Base-by-base conservation (phyloP, 2,888 invertebrate species). In the Lasiommata megera region DNA sequence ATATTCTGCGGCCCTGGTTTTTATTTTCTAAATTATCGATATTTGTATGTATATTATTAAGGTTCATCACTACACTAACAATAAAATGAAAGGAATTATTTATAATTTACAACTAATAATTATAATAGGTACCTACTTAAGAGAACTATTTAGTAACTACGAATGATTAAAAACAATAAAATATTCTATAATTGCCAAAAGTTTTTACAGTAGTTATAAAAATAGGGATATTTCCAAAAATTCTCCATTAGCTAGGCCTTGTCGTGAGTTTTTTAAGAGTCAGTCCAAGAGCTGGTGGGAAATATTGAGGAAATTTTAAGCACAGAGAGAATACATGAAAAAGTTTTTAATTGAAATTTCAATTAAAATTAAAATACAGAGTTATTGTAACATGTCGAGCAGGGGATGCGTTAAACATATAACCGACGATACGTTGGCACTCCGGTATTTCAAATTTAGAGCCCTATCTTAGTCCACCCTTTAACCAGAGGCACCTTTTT, bases 61-160 rank as follows among this genome's bases (percentile, higher is more conserved):
- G 29, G 14, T 31, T 47, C 17, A 40, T 46, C 29, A 38, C 16
- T 18, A 44, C 31, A 48, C 18, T 36, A 60, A 57, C 48, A 62
- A 82, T 80, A 82, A 85, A 86, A 74, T 77, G 79, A 74, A 82
- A 68, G 86, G 85, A 88, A 87, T 88, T 87, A 87, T 88, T 87
- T 82, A 86, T 84, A 81, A 75, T 80, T 84, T 82, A 79, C 82
- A 66, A 75, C 72, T 67, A 50, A 56, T 60, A 58, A 61, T 69
- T 46, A 46, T 46, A 16, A 71, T 73, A 72, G 73, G 63, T 63
- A 74, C 67, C 61, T 70, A 70, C 68, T 61, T 70, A 70, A 64
- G 61, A 63, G 56, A 61, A 71, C 51, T 59, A 72, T 71, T 72
- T 69, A 61, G 36, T 43, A 80, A 82, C 70, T 76, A 77, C 70